Base-by-base conservation (phyloP, 2,888 invertebrate species). In the Melanophora roralis region DNA sequence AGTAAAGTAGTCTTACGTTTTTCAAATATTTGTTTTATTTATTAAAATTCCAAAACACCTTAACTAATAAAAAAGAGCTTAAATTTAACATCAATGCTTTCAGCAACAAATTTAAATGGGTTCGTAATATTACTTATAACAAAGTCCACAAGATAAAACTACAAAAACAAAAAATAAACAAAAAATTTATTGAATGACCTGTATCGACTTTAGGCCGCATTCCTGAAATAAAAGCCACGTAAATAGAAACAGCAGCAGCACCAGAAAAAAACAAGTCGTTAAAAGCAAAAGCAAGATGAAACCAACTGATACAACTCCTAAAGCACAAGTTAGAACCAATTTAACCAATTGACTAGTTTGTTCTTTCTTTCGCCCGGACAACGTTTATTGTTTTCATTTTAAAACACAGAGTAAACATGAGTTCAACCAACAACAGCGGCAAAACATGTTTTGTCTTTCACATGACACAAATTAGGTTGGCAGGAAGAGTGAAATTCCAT, bases 181-280 rank as follows among this genome's bases (percentile, higher is more conserved):
- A 32, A 32, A 40, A 32, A 49, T 57, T 57, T 47, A 73, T 19
- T 38, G 47, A 65, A 32, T 12, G 57, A 8, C 16, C 57, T 64
- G 14, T 55, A 40, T 55, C 62, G 62, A 32, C 45, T 47, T 47
- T 38, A 21, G 68, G 64, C 27, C 57, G 51, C 55, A 64, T 34
- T 36, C 23, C 34, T 57, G 64, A 27, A 51, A 69, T 57, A 69
- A 55, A 69, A 64, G 76, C 64, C 64, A 76, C 69, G 64, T 71
- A 76, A 76, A 57, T 49, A 76, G 34, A 62, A 59, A 34, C 19
- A 38, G n/a, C 59, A 51, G 7, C 12, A 45, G 36, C 19, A 34
- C 23, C 16, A 65, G 32, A 73, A 72, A 55, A 64, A 49, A 71
- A 49, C 40, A 14, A 38, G 36, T 57, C 45, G n/a, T 40, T n/a